A percentile compares a stretch with the other conserved stretches of the same genome.
phyloP scores from a whole-genome alignment of 2,797 vertebrate genomes.

The Alectoris magna region DNA sequence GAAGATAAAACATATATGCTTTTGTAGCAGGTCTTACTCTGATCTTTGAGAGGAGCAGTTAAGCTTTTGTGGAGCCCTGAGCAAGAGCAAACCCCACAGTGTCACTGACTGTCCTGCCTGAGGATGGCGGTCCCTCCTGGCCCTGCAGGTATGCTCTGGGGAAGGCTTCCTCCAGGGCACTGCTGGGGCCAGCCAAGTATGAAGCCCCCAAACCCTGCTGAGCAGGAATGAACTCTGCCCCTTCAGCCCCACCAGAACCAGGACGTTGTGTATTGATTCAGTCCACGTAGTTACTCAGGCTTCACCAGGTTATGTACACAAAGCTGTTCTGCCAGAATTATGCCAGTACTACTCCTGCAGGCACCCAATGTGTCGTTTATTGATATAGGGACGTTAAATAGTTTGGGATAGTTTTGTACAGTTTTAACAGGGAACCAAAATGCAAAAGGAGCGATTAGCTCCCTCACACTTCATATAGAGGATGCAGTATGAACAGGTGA shows the following conservation, averaged over 20 bases:
- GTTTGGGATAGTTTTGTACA: background rate
- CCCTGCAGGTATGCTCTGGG: background rate
- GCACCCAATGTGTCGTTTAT: background rate
- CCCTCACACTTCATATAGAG: background rate
- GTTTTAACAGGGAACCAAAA: background rate
- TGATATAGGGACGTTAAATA: background rate
- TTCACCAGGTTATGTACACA: background rate
- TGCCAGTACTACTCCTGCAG: background rate
- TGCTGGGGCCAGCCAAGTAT: background rate
- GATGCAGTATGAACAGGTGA: background rate
- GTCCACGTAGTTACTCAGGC: slow-evolving; percentile 1
- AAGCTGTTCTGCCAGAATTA: background rate
- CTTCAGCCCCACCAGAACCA: background rate
- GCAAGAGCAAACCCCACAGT: background rate
- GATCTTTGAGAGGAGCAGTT: background rate
- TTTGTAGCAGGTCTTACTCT: background rate
- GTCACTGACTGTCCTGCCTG: background rate
- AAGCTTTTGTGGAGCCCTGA: background rate
- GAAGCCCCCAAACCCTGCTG: background rate
- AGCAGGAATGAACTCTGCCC: slow-evolving; percentile 35
- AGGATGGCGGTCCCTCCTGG: background rate
- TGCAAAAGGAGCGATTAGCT: background rate
- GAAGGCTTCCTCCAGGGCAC: background rate
- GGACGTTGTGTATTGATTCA: slow-evolving; percentile 36
- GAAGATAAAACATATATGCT: fast-evolving